Evolutionary conservation across 2,888 invertebrate genomes (phyloP).

Genomic region (Nysson spinosus): DNA sequence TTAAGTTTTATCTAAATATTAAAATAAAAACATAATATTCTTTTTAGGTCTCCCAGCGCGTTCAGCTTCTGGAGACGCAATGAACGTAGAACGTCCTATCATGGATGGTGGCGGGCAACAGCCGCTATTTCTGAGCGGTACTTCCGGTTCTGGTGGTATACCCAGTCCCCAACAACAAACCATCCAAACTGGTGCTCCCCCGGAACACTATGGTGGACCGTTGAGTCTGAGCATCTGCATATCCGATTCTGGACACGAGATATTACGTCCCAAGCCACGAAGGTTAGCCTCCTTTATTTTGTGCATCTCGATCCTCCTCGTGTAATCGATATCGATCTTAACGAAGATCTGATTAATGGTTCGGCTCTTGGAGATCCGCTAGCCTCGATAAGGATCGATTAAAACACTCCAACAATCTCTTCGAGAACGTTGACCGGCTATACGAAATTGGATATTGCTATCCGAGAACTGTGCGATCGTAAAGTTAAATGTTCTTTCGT

Average conservation of each 20-base stretch:
- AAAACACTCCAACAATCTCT: slow-evolving; percentile 28
- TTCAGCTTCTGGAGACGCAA: slow-evolving; percentile 35
- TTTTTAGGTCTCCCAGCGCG: slow-evolving; percentile 43
- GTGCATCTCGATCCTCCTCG: slow-evolving; percentile 2
- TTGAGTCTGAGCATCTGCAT: slow-evolving; percentile 82
- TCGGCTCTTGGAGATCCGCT: slow-evolving; percentile 36
- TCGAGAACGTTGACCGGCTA: slow-evolving; percentile 26
- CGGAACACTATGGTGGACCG: slow-evolving; percentile 81
- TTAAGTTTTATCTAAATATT: too few relatives aligned
- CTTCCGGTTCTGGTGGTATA: slow-evolving; percentile 63
- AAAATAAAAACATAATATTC: slow-evolving; percentile 5
- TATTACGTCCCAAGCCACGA: slow-evolving; percentile 90
- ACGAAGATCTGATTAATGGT: slow-evolving; percentile 58
- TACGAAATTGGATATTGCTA: slow-evolving; percentile 19
- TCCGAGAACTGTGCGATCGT: slow-evolving; percentile 5
- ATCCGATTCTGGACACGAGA: slow-evolving; percentile 89
- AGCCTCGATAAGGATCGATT: slow-evolving; percentile 48
- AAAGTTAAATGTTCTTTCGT: too few relatives aligned
- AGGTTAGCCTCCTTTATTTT: slow-evolving; percentile 79
- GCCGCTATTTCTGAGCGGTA: slow-evolving; percentile 63
- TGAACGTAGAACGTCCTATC: slow-evolving; percentile 60
- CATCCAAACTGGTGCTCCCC: slow-evolving; percentile 58
- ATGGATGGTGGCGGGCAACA: slow-evolving; percentile 68
- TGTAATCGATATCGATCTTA: slow-evolving; percentile 52
- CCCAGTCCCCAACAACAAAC: slow-evolving; percentile 63